Percentiles rank a stretch among this genome's conserved stretches.
phyloP scores from a whole-genome alignment of 2,797 vertebrate genomes.

The Leucoraja ocellata region DNA sequence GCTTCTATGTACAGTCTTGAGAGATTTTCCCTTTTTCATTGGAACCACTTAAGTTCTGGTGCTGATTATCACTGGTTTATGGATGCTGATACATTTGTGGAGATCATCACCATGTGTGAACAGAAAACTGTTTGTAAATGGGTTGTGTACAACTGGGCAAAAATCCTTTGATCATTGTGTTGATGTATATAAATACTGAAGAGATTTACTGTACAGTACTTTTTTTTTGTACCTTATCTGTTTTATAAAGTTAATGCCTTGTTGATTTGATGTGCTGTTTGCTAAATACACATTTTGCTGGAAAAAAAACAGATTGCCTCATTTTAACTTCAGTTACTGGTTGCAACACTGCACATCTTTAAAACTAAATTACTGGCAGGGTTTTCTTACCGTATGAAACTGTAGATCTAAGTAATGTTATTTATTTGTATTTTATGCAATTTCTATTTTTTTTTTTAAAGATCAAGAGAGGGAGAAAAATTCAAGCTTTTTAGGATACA shows the following conservation, averaged over 20 bases:
- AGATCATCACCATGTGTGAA: not conserved
- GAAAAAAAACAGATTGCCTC: conserved; percentile 23
- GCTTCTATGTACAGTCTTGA: not conserved
- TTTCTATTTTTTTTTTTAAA: not conserved
- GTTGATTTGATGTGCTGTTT: conserved; percentile 37
- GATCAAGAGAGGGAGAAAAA: not conserved
- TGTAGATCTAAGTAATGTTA: not conserved
- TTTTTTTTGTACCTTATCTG: conserved; percentile 33
- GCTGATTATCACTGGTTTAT: conserved; percentile 22
- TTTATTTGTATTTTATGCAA: not conserved
- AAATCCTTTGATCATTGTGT: conserved; percentile 13
- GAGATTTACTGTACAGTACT: conserved; percentile 38
- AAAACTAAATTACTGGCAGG: not conserved
- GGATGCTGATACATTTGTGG: not conserved
- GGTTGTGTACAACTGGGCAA: not conserved
- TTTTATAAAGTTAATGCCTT: conserved; percentile 38
- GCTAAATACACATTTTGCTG: conserved; percentile 37
- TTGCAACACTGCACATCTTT: not conserved
- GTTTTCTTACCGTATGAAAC: not conserved
- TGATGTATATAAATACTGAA: conserved; percentile 29
- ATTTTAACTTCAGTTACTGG: not conserved
- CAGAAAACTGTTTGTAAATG: not conserved
- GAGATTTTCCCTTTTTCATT: conserved; percentile 21
- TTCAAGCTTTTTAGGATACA: not conserved
- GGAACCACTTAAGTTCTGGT: conserved; percentile 12